A percentile compares a stretch with the other conserved stretches of the same genome.
Conservation (phyloP, 2,888 invertebrate species). For the Cetonia aurata region DNA sequence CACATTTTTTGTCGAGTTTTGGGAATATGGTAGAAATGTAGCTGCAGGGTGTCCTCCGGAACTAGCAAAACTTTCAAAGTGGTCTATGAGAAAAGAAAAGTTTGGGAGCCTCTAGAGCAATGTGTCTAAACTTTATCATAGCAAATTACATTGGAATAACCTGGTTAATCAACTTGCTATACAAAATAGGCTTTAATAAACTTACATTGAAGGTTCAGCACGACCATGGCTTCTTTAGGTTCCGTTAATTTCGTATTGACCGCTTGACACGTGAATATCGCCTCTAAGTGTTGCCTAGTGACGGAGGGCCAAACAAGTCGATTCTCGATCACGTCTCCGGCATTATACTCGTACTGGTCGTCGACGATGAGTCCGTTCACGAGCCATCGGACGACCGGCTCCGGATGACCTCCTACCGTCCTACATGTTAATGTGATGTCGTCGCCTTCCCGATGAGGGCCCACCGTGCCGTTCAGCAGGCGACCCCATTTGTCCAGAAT, state of each 20-base stretch:
- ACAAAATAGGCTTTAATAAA: constrained; percentile 31
- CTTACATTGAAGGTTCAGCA: constrained; percentile 86
- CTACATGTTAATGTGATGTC: constrained; percentile 88
- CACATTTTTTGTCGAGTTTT: too few species aligned
- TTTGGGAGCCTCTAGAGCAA: too few species aligned
- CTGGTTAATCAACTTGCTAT: too few species aligned
- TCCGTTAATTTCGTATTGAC: constrained; percentile 87
- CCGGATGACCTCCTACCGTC: constrained; percentile 88
- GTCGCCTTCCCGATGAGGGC: constrained; percentile 88
- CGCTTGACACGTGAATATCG: constrained; percentile 90
- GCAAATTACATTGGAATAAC: too few species aligned
- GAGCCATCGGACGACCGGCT: constrained; percentile 86
- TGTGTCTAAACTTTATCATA: too few species aligned
- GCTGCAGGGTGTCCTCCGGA: too few species aligned
- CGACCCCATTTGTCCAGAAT: constrained; percentile 89
- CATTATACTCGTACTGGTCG: constrained; percentile 86
- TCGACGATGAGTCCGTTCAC: constrained; percentile 85
- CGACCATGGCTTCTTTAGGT: constrained; percentile 81
- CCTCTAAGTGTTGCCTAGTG: constrained; percentile 83
- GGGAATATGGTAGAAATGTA: too few species aligned
- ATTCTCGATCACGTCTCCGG: constrained; percentile 89
- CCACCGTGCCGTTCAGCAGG: constrained; percentile 83
- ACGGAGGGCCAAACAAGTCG: constrained; percentile 81
- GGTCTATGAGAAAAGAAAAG: too few species aligned
- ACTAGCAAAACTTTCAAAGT: too few species aligned